Percentiles rank a stretch among this genome's conserved stretches.
Evolutionary conservation across 2,113 vertebrate species (phyloP).

Genomic region (Lynx canadensis): DNA sequence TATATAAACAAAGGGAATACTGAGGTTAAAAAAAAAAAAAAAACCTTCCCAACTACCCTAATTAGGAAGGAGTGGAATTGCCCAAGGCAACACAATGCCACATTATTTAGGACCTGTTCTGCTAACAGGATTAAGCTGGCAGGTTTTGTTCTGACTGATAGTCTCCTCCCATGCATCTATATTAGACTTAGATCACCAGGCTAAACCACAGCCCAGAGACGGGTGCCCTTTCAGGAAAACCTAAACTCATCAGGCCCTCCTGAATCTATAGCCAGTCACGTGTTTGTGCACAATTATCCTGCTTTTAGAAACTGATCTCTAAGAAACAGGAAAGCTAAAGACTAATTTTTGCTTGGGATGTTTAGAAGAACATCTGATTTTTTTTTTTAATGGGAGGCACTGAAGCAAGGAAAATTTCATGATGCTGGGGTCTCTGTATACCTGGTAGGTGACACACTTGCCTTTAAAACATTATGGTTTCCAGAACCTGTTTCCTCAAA

Average conservation of each 20-base stretch:
- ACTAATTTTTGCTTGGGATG: neutral
- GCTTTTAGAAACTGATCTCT: neutral
- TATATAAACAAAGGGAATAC: conserved; percentile 48
- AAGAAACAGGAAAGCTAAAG: neutral
- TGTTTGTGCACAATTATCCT: neutral
- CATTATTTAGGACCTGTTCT: neutral
- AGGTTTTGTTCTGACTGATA: neutral
- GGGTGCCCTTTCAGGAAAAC: neutral
- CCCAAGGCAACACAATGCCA: neutral
- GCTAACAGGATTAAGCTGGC: neutral
- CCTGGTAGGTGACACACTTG: neutral
- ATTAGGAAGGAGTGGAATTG: neutral
- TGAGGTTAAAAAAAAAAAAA: neutral
- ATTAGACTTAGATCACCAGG: neutral
- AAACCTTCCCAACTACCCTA: neutral
- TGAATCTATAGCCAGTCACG: neutral
- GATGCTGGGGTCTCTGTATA: neutral
- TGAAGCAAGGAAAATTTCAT: conserved; percentile 12
- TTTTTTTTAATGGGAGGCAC: neutral
- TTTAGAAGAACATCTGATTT: neutral
- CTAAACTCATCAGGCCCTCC: neutral
- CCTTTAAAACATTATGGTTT: conserved; percentile 12
- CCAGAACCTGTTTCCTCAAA: neutral
- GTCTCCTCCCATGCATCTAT: rapidly evolving
- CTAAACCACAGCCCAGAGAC: neutral